A percentile compares a stretch with the other conserved stretches of the same genome.
Evolutionary conservation across 2,113 vertebrate genomes (phyloP).

Genomic region (Gasterosteus nipponicus): DNA sequence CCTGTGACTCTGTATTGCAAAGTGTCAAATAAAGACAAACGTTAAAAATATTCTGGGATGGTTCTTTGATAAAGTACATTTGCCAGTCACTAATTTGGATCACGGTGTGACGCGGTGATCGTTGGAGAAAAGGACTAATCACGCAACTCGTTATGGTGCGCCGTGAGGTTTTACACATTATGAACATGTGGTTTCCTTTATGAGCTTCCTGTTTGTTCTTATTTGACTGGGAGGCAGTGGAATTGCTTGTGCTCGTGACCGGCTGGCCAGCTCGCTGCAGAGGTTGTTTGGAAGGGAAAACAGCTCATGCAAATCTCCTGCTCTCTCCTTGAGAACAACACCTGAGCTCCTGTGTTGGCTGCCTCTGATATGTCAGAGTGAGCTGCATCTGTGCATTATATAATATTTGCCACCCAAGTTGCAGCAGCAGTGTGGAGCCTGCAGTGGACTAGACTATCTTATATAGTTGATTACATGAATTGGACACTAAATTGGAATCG

Average conservation of each 20-base stretch:
- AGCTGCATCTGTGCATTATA: slow-evolving; percentile 46
- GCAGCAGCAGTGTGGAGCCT: slow-evolving; percentile 40
- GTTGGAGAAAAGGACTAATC: neutral
- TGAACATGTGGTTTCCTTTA: slow-evolving; percentile 17
- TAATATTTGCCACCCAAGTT: slow-evolving; percentile 52
- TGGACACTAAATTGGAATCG: neutral
- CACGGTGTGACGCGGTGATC: neutral
- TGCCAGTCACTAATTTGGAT: neutral
- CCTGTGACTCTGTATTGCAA: neutral
- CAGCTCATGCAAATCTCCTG: slow-evolving; percentile 71
- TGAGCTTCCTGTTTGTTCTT: slow-evolving; percentile 35
- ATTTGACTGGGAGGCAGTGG: slow-evolving; percentile 67
- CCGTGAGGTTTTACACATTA: neutral
- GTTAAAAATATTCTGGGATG: neutral
- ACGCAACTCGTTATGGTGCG: slow-evolving; percentile 16
- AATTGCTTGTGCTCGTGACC: neutral
- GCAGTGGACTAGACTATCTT: neutral
- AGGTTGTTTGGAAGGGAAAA: slow-evolving; percentile 80
- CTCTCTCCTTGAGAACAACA: slow-evolving; percentile 50
- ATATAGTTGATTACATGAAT: slow-evolving; percentile 6
- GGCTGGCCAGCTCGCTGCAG: slow-evolving; percentile 21
- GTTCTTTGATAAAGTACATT: neutral
- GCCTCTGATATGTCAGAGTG: slow-evolving; percentile 40
- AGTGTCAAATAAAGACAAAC: neutral
- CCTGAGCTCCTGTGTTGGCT: slow-evolving; percentile 47